Evolutionary conservation across 2,888 invertebrate genomes (phyloP), one percentile per base, ranked within the genome.

Genomic region (Drosophila atripex): DNA sequence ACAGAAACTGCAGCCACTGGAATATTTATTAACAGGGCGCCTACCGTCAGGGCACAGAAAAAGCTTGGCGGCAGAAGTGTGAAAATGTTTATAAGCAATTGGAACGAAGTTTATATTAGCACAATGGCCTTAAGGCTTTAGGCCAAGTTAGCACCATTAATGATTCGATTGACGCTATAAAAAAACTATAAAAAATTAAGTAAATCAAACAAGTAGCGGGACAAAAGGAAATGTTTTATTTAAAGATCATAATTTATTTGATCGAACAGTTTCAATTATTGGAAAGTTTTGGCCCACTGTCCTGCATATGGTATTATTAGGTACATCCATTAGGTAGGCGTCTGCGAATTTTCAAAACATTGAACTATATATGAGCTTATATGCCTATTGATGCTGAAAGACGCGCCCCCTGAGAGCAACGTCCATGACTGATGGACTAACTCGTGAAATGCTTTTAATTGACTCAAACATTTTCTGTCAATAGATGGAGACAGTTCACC

Each of bases 401-500:
- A 74, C 71, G 75, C 69, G 71, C 71, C 75, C 73, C 58, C 69
- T 45, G 54, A 43, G 46, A 32, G 38, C 73, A 53, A 28, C 39
- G 28, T 18, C 72, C 65, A 35, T 73, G 53, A 66, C 54, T 66
- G 70, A 73, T 51, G 49, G 73, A 51, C 66, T 30, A 73, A 23
- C 30, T 21, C 28, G 18, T n/a, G 45, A 55, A 70, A 46, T 65
- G 23, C 16, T 32, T 72, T 72, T 80, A 86, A 80, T 80, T 80
- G 84, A 88, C 79, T 58, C 58, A 50, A 65, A 60, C 80, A 79
- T 74, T 83, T 56, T 51, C 77, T 79, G 88, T 76, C 84, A 88
- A 74, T 74, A 23, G n/a, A 39, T 8, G 45, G 25, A 23, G 43
- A 69, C 45, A 61, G 49, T 43, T 57, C 49, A 63, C 41, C 43